Evolutionary conservation across 2,113 vertebrate species (phyloP), one percentile per base, ranked within the genome.

Genomic region (Thinocorus orbignyianus): DNA sequence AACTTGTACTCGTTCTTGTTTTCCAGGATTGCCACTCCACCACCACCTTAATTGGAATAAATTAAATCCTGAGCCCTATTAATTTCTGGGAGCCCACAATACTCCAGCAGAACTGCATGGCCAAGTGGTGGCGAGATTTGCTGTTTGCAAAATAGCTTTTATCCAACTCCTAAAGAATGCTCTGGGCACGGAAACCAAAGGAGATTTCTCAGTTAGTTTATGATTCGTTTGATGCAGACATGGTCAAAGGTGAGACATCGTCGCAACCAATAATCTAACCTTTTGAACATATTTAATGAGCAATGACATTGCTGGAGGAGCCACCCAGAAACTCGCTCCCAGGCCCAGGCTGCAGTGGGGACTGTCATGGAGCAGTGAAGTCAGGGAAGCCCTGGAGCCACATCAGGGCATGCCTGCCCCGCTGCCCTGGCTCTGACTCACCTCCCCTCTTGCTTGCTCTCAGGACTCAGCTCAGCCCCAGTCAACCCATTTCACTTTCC

Each of bases 261-360:
- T 90, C 9, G 0, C 76, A 86, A 87, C 30, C 61, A 72, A 77
- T 90, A 77, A 86, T 81, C 64, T 81, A 90, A 92, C 85, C 93
- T 81, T 86, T 64, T 44, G 60, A 93, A 68, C 13, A 51, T 64
- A 85, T 64, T 96, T 95, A 95, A 96, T 93, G 74, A 90, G 68
- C 78, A 88, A 39, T 90, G 85, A 91, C 89, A 93, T 86, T 37
- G 87, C 92, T 88, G 80, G 76, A 93, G 95, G 92, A 96, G 86
- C 82, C 95, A 92, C 93, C 95, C 95, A 96, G 93, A 92, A 96
- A 93, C 91, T 89, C 0, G 2, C 72, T 94, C 13, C 61, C 76
- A 60, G 87, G 81, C 81, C n/a, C 4, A 1, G 87, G 74, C 85
- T 76, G 88, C 69, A 88, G 0, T n/a, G 33, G 81, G 55, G 68